Base-by-base conservation (phyloP, 1,140 invertebrate genomes). In the Aphelenchoides avenae region DNA sequence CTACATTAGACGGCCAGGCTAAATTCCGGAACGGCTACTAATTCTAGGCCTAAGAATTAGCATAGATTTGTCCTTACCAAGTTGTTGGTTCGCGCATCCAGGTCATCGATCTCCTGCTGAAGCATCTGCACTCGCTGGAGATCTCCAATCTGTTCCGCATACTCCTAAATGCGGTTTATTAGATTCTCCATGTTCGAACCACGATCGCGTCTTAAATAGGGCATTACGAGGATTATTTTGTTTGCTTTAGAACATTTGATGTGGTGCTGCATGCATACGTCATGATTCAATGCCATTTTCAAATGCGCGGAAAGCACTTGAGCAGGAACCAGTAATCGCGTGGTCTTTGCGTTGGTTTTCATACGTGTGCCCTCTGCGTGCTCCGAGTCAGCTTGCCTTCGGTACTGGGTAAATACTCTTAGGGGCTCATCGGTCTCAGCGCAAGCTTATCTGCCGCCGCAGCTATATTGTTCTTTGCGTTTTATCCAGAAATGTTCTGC, bases 51-150 rank as follows among this genome's bases (percentile, higher is more conserved):
- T 36, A 36, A 13, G 18, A 36, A 36, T 36, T 36, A 13, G 13
- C 34, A 13, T 44, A 9, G 29, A 11, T 44, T 11, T 11, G 29
- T 22, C 15, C 11, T 26, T 9, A 58, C 56, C 61, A 40, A 15
- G 24, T 40, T 26, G 11, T 62, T 42, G 11, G 63, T 52, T 11
- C 13, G 13, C 29, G 15, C 9, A 18, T 66, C 67, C 30, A 67
- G 37, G 3, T 57, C 52, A 34, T 66, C 66, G 34, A 67, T 63
- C 52, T 67, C 29, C 3, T 52, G 33, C 44, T 67, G 65, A 22
- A 67, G 29, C n/a, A 63, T 66, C 22, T 47, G 58, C 9, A 52
- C 53, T 15, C 34, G 36, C 20, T 26, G 30, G 15, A 42, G 20
- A 34, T 65, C 30, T 22, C 58, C 58, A 2, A 27, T 18, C 27